A percentile compares a stretch with the other conserved stretches of the same genome.
These are phyloP conservation scores for Carlito syrichta DNA, from an alignment of 2,113 vertebrate genomes.

Conservation along the genomic window DNA sequence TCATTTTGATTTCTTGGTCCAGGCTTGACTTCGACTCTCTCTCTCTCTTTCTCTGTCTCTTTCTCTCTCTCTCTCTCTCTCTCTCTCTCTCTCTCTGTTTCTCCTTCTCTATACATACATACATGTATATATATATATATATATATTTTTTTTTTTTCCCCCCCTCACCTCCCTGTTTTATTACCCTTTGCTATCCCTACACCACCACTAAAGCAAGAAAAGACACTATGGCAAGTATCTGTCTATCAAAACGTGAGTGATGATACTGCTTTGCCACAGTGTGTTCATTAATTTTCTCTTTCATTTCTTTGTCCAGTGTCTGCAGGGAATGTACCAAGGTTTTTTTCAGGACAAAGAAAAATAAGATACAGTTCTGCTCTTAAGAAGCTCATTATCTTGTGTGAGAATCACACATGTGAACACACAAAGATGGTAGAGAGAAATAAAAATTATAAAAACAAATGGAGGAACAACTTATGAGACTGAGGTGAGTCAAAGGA, in stretches of 20 bases:
- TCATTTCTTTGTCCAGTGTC: neutral
- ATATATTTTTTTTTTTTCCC: neutral
- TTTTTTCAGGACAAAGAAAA: neutral
- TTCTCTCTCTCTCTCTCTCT: too few relatives aligned
- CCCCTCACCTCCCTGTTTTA: accelerated
- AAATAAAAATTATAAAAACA: neutral
- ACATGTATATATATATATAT: too few relatives aligned
- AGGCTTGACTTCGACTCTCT: too few relatives aligned
- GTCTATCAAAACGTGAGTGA: neutral
- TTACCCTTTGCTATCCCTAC: neutral
- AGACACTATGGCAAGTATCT: neutral
- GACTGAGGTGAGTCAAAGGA: neutral
- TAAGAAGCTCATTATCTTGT: neutral
- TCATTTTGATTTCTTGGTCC: neutral
- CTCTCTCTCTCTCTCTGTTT: too few relatives aligned
- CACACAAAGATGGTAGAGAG: neutral
- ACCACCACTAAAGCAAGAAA: neutral
- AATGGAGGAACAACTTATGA: neutral
- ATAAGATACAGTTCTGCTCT: neutral
- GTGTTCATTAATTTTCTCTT: neutral
- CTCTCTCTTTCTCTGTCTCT: too few relatives aligned
- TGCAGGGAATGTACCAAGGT: neutral
- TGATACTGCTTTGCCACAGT: neutral
- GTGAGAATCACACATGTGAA: neutral
- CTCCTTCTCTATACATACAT: too few relatives aligned